These are phyloP conservation scores for Apamea monoglypha DNA, from an alignment of 2,888 invertebrate genomes.

Conservation along the genomic window DNA sequence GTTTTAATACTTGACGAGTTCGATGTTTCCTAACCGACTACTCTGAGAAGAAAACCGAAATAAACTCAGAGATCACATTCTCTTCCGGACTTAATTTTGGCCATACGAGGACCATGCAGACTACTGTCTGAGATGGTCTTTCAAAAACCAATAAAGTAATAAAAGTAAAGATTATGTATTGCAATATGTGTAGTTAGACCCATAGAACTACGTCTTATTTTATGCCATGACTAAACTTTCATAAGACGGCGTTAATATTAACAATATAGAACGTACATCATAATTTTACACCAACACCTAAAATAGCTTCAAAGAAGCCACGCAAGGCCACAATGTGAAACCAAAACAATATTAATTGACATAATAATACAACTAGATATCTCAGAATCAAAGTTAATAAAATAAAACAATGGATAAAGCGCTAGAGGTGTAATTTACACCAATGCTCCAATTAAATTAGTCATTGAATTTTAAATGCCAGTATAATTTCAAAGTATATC, in stretches of 20 bases:
- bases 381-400: slow-evolving; percentile 8
- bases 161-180: background rate
- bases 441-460: slow-evolving; percentile 44
- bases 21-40: background rate
- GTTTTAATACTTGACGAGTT: background rate
- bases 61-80: background rate
- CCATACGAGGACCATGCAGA: background rate
- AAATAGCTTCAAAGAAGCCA: slow-evolving; percentile 18
- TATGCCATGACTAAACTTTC: slow-evolving; percentile 8
- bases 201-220: background rate
- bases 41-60: background rate
- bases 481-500: slow-evolving; percentile 44
- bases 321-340: slow-evolving; percentile 8
- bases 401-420: slow-evolving; percentile 27
- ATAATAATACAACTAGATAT: slow-evolving; percentile 2
- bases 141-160: background rate
- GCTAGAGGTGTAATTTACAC: slow-evolving; percentile 33
- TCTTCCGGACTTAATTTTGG: background rate
- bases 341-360: slow-evolving; percentile 21
- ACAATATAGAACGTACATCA: slow-evolving; percentile 15
- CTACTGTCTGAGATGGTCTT: background rate
- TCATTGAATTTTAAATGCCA: slow-evolving; percentile 29
- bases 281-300: slow-evolving; percentile 20
- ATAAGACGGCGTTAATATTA: background rate
- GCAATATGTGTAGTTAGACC: background rate